A percentile compares a stretch with the other conserved stretches of the same genome.
Conservation (phyloP, 2,888 invertebrate species). For the Onchidella celtica region DNA sequence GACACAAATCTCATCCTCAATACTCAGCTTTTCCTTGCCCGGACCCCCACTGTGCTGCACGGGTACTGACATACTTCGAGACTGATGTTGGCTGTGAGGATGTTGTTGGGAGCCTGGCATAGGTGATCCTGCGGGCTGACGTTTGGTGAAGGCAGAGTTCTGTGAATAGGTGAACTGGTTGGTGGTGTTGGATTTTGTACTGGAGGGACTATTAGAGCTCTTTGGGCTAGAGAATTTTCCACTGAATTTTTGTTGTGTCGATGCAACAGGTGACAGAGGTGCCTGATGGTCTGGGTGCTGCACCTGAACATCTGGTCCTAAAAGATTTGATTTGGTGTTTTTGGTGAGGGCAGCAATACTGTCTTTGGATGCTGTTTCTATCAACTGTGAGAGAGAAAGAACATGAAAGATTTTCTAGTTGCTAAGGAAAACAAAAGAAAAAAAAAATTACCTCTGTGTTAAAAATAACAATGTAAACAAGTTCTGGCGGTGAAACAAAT, state of each 20-base stretch:
- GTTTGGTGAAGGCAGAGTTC: slow-evolving; percentile 33
- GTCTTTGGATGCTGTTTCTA: slow-evolving; percentile 38
- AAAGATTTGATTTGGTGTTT: neutral
- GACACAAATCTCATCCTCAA: slow-evolving; percentile 23
- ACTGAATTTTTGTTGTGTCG: neutral
- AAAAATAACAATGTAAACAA: too few species aligned
- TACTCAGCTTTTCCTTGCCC: neutral
- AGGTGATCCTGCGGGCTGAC: neutral
- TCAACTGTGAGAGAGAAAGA: slow-evolving; percentile 24
- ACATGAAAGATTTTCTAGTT: too few species aligned
- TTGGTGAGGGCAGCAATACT: neutral
- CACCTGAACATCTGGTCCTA: slow-evolving; percentile 8
- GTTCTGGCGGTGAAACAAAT: too few species aligned
- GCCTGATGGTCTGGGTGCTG: slow-evolving; percentile 21
- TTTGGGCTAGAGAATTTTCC: neutral
- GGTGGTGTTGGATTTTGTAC: neutral
- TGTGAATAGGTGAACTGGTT: slow-evolving; percentile 21
- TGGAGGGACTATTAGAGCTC: neutral
- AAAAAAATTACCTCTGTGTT: too few species aligned
- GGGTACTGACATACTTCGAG: slow-evolving; percentile 37
- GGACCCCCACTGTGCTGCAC: neutral
- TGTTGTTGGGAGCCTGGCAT: neutral
- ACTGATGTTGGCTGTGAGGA: slow-evolving; percentile 21
- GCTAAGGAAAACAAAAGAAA: too few species aligned
- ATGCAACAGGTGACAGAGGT: neutral